Conservation (phyloP, 2,888 invertebrate species). For the Ditula angustiorana region DNA sequence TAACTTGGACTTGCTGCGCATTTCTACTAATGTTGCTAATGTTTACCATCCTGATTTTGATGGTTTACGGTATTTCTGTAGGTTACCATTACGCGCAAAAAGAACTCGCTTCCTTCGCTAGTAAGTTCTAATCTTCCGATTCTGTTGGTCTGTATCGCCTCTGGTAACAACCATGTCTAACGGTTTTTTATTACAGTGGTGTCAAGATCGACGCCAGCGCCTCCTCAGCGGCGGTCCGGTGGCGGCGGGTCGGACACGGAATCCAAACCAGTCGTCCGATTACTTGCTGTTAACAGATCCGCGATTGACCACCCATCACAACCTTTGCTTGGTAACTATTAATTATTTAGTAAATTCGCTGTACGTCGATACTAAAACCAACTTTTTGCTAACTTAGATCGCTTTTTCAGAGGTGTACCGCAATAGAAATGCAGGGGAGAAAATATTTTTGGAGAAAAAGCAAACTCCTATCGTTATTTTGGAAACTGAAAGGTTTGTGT, state of each 20-base stretch:
- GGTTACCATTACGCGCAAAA: constrained; percentile 80
- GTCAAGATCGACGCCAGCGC: constrained; percentile 24
- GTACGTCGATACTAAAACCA: background rate
- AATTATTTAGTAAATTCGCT: background rate
- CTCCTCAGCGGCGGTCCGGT: background rate
- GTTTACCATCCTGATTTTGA: constrained; percentile 66
- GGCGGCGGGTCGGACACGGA: constrained; percentile 5
- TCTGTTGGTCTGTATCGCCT: no score
- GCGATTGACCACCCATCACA: constrained; percentile 3
- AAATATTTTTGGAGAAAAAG: constrained; percentile 21
- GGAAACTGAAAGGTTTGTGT: constrained; percentile 37
- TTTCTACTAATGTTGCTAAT: constrained; percentile 71
- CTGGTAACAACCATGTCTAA: background rate
- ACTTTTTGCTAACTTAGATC: background rate
- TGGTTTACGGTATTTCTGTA: constrained; percentile 77
- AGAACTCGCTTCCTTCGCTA: constrained; percentile 72
- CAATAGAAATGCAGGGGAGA: constrained; percentile 6
- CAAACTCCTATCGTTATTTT: constrained; percentile 34
- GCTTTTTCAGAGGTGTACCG: constrained; percentile 32
- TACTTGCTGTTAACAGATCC: constrained; percentile 25
- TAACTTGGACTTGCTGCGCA: constrained; percentile 55
- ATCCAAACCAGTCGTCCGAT: constrained; percentile 22
- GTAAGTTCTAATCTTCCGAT: constrained; percentile 62
- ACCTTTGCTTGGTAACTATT: constrained; percentile 21
- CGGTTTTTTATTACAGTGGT: constrained; percentile 18